Base-by-base conservation (phyloP, 2,113 vertebrate species). In the Neodon shergylaensis region DNA sequence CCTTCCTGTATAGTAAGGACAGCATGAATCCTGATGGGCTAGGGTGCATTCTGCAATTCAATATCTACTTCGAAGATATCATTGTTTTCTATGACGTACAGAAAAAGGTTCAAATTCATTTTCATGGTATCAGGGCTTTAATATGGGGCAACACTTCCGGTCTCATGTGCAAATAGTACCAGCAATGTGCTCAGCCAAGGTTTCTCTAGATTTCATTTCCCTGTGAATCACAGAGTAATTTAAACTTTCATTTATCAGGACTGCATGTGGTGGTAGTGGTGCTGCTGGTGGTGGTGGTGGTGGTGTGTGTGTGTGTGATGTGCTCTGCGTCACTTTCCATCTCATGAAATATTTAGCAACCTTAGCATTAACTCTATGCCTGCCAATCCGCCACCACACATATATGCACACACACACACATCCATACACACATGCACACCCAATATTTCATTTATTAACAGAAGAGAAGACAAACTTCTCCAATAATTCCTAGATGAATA, bases 281-380 rank as follows among this genome's bases (percentile, higher is more conserved):
- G 47, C 7, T 47, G 47, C 1, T 47, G 47, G 47, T 47, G 47
- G 47, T 47, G 47, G 47, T 47, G 47, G 47, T 49, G 47, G 47
- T 49, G 47, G 47, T 49, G 52, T 21, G 17, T 61, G 16, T 78
- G 81, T 36, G 16, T 28, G 24, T 44, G 42, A 31, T 87, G 49
- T 52, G 28, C 68, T 88, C 81, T 52, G 68, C 82, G 36, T 82
- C 63, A 65, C 52, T 94, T 70, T 78, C 52, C 49, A 52, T 61
- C 39, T 42, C 22, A n/a, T 92, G 76, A 72, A 89, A n/a, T 92
- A 28, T 73, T 96, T 39, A 96, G 33, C 39, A 87, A 24, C 16
- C 19, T 85, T 63, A 88, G 47, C 11, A 82, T 66, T 47, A 86
- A 26, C 3, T 54, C 47, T 16, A 17, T 63, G 22, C 44, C 73